Evolutionary conservation across 2,797 vertebrate genomes (phyloP).

Genomic region (Spondyliosoma cantharus): DNA sequence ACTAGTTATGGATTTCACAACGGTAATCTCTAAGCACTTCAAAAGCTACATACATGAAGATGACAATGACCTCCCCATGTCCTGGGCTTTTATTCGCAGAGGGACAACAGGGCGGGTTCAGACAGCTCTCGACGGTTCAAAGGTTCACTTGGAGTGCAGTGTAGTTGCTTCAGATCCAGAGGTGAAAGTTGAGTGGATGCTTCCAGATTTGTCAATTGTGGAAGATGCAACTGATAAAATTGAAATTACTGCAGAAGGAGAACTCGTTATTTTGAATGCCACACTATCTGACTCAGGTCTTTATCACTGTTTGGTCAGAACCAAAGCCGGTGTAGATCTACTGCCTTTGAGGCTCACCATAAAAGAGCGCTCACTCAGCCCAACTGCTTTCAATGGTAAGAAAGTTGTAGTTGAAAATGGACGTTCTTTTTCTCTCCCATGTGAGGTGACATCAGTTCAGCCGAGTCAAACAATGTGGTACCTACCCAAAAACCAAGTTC

Average conservation of each 20-base stretch:
- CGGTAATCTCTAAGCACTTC: constrained; percentile 77
- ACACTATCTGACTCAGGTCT: constrained; percentile 82
- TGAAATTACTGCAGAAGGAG: constrained; percentile 72
- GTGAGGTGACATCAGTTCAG: constrained; percentile 79
- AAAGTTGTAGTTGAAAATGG: constrained; percentile 77
- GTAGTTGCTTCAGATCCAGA: constrained; percentile 73
- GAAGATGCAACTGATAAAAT: constrained; percentile 72
- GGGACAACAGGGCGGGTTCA: constrained; percentile 70
- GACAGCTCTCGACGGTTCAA: constrained; percentile 79
- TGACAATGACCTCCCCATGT: constrained; percentile 46
- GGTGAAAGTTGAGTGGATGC: constrained; percentile 84
- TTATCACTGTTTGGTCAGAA: constrained; percentile 84
- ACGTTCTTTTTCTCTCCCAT: constrained; percentile 77
- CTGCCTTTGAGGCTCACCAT: constrained; percentile 81
- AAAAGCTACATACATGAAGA: constrained; percentile 55
- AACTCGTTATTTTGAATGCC: constrained; percentile 81
- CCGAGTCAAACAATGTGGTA: constrained; percentile 84
- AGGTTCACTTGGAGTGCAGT: constrained; percentile 77
- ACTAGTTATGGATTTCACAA: constrained; percentile 85
- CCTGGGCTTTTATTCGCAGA: constrained; percentile 84
- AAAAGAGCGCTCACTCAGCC: constrained; percentile 80
- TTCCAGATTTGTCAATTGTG: constrained; percentile 82
- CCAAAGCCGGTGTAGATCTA: constrained; percentile 78
- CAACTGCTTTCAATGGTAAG: constrained; percentile 83
- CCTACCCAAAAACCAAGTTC: constrained; percentile 78